Evolutionary conservation across 2,797 vertebrate species (phyloP).

Genomic region (Sebastes reedi): DNA sequence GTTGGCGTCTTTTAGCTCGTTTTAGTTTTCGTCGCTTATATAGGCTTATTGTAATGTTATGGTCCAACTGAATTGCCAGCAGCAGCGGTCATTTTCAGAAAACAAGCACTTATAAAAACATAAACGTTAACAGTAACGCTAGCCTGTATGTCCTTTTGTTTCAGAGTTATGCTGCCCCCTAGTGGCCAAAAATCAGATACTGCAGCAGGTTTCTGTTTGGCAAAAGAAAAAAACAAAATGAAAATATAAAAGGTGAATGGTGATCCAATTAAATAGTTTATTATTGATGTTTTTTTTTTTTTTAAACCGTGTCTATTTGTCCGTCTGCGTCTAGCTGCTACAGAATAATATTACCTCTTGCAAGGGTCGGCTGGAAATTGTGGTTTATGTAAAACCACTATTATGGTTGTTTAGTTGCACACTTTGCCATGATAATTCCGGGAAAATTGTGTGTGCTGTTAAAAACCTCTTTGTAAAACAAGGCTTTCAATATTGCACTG

Average conservation of each 20-base stretch:
- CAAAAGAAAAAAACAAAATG: not conserved
- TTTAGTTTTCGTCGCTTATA: not conserved
- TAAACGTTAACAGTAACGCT: not conserved
- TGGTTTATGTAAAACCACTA: not conserved
- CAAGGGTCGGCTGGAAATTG: not conserved
- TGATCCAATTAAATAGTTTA: not conserved
- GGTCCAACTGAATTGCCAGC: not conserved
- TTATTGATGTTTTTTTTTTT: not conserved
- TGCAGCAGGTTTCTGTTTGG: not conserved
- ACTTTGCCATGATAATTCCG: not conserved
- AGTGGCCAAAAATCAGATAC: not conserved
- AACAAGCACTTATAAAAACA: not conserved
- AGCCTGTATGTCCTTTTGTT: not conserved
- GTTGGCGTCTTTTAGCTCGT: not conserved
- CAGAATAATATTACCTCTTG: not conserved
- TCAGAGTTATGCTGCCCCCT: not conserved
- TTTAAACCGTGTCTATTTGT: not conserved
- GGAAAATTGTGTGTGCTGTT: not conserved
- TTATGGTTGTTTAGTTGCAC: not conserved
- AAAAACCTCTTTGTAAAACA: not conserved
- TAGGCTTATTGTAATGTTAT: not conserved
- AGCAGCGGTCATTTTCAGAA: not conserved
- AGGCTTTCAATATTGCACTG: not conserved
- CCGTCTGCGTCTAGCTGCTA: not conserved
- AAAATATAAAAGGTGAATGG: not conserved